These are phyloP conservation scores for Athene noctua DNA, from an alignment of 2,113 vertebrate species.

Conservation along the genomic window DNA sequence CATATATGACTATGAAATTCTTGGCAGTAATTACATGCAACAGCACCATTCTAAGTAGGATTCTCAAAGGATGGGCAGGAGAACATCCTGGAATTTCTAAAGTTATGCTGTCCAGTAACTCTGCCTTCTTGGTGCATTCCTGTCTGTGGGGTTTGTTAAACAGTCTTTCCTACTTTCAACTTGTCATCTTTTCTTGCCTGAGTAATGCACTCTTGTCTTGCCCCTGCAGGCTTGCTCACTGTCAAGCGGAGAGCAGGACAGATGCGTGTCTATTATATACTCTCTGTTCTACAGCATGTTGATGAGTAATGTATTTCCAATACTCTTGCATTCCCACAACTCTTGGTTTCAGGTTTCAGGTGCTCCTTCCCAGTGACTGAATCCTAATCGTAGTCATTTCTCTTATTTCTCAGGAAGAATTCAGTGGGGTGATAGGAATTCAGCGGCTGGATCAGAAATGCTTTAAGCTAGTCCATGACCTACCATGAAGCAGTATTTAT, in stretches of 20 bases:
- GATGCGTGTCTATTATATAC: background rate
- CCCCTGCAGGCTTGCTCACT: background rate
- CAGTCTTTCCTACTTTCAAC: background rate
- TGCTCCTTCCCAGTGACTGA: background rate
- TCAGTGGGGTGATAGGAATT: background rate
- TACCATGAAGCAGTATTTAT: background rate
- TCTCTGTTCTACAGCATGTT: background rate
- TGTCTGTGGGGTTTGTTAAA: background rate
- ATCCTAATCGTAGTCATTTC: background rate
- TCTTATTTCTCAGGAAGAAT: background rate
- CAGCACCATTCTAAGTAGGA: background rate
- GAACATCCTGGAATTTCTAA: background rate
- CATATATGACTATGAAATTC: background rate
- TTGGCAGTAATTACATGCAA: background rate
- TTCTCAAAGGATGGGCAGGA: background rate
- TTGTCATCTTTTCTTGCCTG: background rate
- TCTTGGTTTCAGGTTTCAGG: background rate
- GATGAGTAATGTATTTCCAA: background rate
- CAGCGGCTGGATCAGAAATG: background rate
- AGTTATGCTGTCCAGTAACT: background rate
- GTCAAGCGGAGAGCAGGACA: background rate
- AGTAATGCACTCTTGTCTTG: background rate
- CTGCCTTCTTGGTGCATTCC: background rate
- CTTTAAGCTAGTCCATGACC: background rate
- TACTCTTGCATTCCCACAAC: background rate